These are phyloP conservation scores for Porphyrio hochstetteri DNA, from an alignment of 2,113 vertebrate species.

Conservation along the genomic window DNA sequence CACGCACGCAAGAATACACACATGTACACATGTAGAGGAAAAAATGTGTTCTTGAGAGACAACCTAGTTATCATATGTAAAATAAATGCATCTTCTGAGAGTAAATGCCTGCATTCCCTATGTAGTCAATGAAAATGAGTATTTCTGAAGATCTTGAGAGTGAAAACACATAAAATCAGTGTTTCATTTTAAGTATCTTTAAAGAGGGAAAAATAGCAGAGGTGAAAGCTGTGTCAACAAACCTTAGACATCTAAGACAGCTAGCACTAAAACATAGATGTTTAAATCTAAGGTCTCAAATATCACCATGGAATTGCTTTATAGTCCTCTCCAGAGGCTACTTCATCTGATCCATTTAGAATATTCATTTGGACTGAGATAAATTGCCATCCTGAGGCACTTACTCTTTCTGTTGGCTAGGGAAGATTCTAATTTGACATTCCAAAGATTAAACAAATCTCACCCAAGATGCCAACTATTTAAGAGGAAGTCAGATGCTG, in stretches of 20 bases:
- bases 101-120: not conserved
- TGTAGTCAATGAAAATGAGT: not conserved
- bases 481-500: not conserved
- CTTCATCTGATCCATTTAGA: not conserved
- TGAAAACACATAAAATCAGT: not conserved
- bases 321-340: not conserved
- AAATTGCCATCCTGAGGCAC: not conserved
- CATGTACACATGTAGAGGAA: not conserved
- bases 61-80: not conserved
- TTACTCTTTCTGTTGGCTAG: not conserved
- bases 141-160: not conserved
- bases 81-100: not conserved
- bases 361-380: not conserved
- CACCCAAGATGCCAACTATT: not conserved
- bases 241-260: not conserved
- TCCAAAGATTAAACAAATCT: not conserved
- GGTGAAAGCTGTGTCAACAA: not conserved
- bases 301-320: not conserved
- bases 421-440: not conserved
- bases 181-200: not conserved
- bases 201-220: not conserved
- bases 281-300: not conserved
- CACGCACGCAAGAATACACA: not conserved
- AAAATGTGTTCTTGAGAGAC: slow-evolving; percentile 24
- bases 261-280: not conserved